Evolutionary conservation across 2,113 vertebrate species (phyloP).

Genomic region (Nycticryphes semicollaris): DNA sequence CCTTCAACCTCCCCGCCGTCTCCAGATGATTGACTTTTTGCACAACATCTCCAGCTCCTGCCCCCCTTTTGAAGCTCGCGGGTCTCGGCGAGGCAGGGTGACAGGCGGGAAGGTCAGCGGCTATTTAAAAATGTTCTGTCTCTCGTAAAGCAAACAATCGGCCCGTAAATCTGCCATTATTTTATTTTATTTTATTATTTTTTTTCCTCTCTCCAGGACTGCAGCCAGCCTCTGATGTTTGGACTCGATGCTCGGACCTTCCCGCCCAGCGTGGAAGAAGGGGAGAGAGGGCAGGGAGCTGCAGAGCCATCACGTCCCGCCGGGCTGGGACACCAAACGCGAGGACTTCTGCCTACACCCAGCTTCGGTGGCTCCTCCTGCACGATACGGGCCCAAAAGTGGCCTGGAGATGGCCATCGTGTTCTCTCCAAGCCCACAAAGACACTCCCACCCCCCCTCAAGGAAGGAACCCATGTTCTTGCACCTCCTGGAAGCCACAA

Average conservation of each 20-base stretch:
- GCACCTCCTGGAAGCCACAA: background rate
- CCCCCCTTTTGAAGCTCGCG: background rate
- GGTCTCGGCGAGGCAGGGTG: background rate
- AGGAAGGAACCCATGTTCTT: background rate
- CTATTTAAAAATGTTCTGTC: background rate
- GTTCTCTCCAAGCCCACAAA: background rate
- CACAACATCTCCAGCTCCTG: background rate
- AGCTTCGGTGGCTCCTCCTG: background rate
- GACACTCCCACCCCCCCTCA: background rate
- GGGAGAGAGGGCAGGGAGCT: background rate
- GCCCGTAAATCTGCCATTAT: conserved; percentile 4
- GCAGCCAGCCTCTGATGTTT: background rate
- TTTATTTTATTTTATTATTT: no score
- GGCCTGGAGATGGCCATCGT: background rate
- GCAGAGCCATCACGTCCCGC: fast-evolving
- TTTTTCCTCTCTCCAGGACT: background rate
- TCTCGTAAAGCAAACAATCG: background rate
- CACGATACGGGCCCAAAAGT: fast-evolving
- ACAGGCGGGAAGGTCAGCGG: background rate
- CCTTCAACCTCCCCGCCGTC: background rate
- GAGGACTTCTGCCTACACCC: background rate
- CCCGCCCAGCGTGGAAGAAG: background rate
- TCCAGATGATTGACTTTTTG: background rate
- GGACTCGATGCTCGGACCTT: background rate
- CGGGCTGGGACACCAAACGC: fast-evolving